Base-by-base conservation (phyloP, 2,797 vertebrate species). In the Epinephelus malabaricus region DNA sequence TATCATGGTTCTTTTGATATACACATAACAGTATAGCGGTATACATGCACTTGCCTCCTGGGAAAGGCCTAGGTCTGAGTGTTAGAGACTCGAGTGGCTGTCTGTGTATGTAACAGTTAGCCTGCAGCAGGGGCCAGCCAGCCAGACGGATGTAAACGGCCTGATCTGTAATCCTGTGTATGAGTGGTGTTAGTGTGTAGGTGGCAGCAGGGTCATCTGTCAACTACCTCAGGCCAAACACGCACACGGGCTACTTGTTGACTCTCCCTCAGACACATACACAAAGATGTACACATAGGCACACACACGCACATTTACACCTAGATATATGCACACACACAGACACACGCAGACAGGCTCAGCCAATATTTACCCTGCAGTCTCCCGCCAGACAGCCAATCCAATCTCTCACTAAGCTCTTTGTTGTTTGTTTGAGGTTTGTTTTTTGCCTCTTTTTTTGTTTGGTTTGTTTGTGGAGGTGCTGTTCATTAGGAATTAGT, bases 361-460 rank as follows among this genome's bases (percentile, higher is more conserved):
- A 84, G 88, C 88, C 86, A 92, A 91, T 92, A 91, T 92, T 92
- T 88, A 91, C 88, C 81, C 82, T 89, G 80, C 83, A 78, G 88
- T 89, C 86, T 91, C 79, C 71, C 76, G 83, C 86, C 85, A 91
- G 85, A 86, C 83, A 88, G 79, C 84, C 89, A 86, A 81, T 83
- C 86, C 88, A 87, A 81, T 88, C 86, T 88, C 88, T 84, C 69
- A 68, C 81, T 89, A 85, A 90, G 88, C 86, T 87, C 86, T 92
- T 86, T 92, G 86, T 89, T 91, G 79, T 86, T 90, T 89, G 74
- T 88, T 84, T 81, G 61, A 70, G 71, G 76, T 64, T 79, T 78
- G 64, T 63, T 68, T 82, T 63, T 77, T 70, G 18, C 53, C 71
- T 62, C 17, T 71, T 75, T 79, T 62, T 81, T 69, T 72, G 27